Base-by-base conservation (phyloP, 2,797 vertebrate species). In the Parauchenoglanis ngamensis region DNA sequence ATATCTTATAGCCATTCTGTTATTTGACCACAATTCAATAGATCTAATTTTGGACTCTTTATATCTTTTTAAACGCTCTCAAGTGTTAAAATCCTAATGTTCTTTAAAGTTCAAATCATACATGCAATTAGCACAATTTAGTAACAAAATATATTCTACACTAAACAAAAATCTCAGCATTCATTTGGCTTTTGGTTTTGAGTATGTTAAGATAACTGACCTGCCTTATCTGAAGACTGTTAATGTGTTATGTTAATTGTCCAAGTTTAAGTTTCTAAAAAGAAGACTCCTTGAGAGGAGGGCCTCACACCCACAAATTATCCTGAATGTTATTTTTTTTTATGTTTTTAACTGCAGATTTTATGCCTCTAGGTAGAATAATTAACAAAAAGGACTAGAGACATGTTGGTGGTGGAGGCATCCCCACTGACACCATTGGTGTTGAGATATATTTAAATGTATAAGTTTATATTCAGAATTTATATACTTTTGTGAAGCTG, bases 281-380 rank as follows among this genome's bases (percentile, higher is more conserved):
- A 46, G 57, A 68, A 0, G 87, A 86, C 28, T 61, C n/a, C 65
- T 84, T 11, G n/a, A 88, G 88, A 87, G 15, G 63, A 79, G 76
- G 70, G 89, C 88, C 86, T 87, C 72, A 83, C 79, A 65, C 89
- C 89, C 76, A 65, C 88, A 89, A 90, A 92, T 91, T 89, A 91
- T 83, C 76, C 85, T 23, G 63, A 88, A 73, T 80, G 88, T 79
- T 87, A 85, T 82, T 89, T 73, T 63, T 75, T 77, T 81, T 86
- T 46, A 52, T 28, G 13, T 76, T 44, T 40, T 68, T 44, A 44
- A 72, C 19, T 17, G 15, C 2, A 40, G 10, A 40, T 72, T 19
- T 0, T 76, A n/a, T 52, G 13, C 25, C 17, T 28, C 28, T 10
- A 77, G 13, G n/a, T 54, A 25, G 17, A 77, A 77, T 77, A 49